Conservation (phyloP, 2,113 vertebrate species). For the Illadopsis cleaveri region DNA sequence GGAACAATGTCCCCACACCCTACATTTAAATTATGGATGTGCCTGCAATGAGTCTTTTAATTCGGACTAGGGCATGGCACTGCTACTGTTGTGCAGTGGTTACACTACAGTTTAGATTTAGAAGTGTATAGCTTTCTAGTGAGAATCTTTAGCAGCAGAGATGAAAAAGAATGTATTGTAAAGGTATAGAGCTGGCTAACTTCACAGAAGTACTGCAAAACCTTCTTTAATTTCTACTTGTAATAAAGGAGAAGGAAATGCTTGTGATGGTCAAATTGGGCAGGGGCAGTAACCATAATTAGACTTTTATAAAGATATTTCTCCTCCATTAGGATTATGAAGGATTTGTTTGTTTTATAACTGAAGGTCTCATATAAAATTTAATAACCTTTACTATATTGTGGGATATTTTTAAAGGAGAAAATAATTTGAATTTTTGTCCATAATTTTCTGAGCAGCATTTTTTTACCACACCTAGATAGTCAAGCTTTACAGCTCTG, state of each 20-base stretch:
- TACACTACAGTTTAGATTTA: not conserved
- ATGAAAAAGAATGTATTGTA: not conserved
- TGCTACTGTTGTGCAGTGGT: not conserved
- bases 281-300: not conserved
- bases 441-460: not conserved
- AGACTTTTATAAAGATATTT: not conserved
- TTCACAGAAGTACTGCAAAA: not conserved
- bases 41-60: not conserved
- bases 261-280: not conserved
- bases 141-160: not conserved
- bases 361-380: not conserved
- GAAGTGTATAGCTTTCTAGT: fast-evolving
- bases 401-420: not conserved
- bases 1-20: not conserved
- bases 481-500: not conserved
- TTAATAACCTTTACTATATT: not conserved
- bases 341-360: not conserved
- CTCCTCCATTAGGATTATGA: fast-evolving
- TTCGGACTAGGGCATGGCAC: not conserved
- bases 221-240: not conserved
- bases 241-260: not conserved
- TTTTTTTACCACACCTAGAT: not conserved
- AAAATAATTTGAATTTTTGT: not conserved
- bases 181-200: not conserved
- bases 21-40: not conserved